Conservation (phyloP, 2,888 invertebrate species). For the Adelognathus sp. region DNA sequence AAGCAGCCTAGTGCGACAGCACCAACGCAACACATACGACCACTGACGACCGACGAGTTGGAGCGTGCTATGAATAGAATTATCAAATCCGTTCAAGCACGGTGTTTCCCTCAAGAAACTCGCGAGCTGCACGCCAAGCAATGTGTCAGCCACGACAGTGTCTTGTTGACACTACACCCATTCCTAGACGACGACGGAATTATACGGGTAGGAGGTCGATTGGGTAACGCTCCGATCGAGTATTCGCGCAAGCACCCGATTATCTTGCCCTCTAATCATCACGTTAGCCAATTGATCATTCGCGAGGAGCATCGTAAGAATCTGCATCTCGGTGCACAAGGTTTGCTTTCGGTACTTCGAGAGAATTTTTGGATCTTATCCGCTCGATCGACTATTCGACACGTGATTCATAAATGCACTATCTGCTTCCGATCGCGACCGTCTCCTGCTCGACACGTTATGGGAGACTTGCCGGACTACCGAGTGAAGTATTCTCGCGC, state of each 20-base stretch:
- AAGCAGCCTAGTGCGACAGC: too few relatives aligned
- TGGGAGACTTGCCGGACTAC: conserved; percentile 36
- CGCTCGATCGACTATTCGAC: background rate
- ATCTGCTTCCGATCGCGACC: conserved; percentile 35
- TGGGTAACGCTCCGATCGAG: conserved; percentile 21
- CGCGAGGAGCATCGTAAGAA: conserved; percentile 24
- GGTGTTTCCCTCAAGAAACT: background rate
- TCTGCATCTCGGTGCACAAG: conserved; percentile 35
- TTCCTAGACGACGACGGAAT: conserved; percentile 34
- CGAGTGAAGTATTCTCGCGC: conserved; percentile 15
- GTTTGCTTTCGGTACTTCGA: conserved; percentile 11
- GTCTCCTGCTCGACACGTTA: background rate
- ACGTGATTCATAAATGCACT: conserved; percentile 21
- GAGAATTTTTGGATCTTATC: conserved; percentile 24
- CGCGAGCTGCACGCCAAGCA: background rate
- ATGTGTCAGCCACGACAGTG: conserved; percentile 26
- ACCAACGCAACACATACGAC: background rate
- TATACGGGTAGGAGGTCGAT: conserved; percentile 50
- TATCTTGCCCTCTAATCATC: conserved; percentile 36
- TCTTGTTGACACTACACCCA: conserved; percentile 36
- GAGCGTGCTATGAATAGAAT: background rate
- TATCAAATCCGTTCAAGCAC: background rate
- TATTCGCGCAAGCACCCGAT: conserved; percentile 37
- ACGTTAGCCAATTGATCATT: conserved; percentile 34
- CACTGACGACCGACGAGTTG: background rate